Conservation (phyloP, 1,140 invertebrate genomes). For the Lepidurus packardi region DNA sequence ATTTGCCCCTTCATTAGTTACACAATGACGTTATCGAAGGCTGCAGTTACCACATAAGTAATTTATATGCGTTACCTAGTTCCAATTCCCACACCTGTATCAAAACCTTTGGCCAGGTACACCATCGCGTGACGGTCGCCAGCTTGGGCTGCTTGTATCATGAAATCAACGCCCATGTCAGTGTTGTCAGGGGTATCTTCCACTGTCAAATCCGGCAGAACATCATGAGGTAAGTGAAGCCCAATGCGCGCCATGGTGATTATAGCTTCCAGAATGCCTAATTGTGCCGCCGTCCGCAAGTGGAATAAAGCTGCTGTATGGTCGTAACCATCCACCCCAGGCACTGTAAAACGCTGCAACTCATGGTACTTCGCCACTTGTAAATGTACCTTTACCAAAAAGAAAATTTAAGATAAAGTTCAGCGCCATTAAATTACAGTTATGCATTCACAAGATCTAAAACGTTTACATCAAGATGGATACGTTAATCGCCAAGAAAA, state of each 20-base stretch:
- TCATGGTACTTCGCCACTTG: conserved; percentile 56
- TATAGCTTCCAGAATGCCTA: conserved; percentile 52
- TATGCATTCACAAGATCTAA: not conserved
- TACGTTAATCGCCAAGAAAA: too few relatives aligned
- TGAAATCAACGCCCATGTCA: conserved; percentile 38
- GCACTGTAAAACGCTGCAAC: conserved; percentile 48
- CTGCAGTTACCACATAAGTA: not conserved
- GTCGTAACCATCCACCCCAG: conserved; percentile 46
- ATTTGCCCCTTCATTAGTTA: conserved; percentile 41
- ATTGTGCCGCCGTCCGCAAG: conserved; percentile 51
- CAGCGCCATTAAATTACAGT: not conserved
- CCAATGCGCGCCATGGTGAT: conserved; percentile 50
- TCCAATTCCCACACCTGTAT: conserved; percentile 48
- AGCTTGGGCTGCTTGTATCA: conserved; percentile 49
- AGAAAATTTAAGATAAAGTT: not conserved
- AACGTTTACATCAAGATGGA: not conserved
- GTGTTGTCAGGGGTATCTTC: conserved; percentile 33
- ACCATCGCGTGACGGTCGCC: conserved; percentile 52
- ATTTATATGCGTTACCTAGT: conserved; percentile 40
- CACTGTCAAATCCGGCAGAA: conserved; percentile 45
- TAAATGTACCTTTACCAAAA: conserved; percentile 49
- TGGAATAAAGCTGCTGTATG: conserved; percentile 52
- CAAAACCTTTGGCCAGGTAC: conserved; percentile 51
- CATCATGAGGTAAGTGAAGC: conserved; percentile 49
- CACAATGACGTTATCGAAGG: not conserved